Evolutionary conservation across 2,888 invertebrate genomes (phyloP).

Genomic region (Micropterix aruncella): DNA sequence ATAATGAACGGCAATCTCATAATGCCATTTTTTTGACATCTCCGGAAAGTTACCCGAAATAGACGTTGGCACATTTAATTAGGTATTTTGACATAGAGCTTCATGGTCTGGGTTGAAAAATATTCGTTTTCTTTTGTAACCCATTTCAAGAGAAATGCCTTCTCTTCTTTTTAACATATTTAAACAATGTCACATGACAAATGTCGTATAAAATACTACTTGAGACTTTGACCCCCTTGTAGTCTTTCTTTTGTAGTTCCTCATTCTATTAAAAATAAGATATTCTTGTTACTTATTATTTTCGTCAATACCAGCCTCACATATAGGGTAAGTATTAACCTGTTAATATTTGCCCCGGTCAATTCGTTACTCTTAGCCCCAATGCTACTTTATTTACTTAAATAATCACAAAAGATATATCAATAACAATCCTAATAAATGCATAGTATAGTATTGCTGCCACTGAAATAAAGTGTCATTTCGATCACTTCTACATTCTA

Average conservation of each 20-base stretch:
- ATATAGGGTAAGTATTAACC: background rate
- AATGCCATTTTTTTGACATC: background rate
- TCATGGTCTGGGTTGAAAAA: background rate
- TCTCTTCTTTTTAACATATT: background rate
- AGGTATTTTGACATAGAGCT: background rate
- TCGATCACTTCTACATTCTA: background rate
- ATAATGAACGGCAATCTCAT: background rate
- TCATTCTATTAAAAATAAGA: background rate
- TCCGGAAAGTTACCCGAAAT: background rate
- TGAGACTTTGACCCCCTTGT: background rate
- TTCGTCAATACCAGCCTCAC: background rate
- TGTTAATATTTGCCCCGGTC: no score
- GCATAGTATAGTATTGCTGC: background rate
- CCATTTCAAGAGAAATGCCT: background rate
- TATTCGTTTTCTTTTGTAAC: background rate
- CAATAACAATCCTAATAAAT: background rate
- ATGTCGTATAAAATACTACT: background rate
- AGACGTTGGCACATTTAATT: background rate
- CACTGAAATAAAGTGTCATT: background rate
- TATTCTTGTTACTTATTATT: background rate
- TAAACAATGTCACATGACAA: background rate
- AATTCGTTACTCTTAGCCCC: background rate
- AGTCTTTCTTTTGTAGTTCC: background rate
- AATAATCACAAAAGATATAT: background rate
- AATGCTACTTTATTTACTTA: background rate